Conservation (phyloP, 2,797 vertebrate species). For the Pteronotus mesoamericanus region DNA sequence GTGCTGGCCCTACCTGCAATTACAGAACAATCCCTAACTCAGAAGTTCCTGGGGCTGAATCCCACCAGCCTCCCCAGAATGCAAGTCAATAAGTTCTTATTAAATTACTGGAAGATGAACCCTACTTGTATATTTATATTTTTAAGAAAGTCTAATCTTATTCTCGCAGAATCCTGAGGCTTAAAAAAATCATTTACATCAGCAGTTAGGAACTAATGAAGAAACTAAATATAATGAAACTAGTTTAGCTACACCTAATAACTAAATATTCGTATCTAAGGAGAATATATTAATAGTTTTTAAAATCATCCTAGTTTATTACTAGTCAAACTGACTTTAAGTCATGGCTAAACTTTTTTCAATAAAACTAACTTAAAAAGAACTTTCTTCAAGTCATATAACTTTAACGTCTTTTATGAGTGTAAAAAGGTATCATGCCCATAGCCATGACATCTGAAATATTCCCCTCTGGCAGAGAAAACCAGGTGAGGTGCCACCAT, state of each 20-base stretch:
- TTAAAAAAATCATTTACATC: background rate
- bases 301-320: background rate
- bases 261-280: background rate
- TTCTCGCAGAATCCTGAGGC: background rate
- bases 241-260: background rate
- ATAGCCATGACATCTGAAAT: background rate
- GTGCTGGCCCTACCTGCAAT: background rate
- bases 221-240: constrained; percentile 11
- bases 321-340: background rate
- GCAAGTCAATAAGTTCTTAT: background rate
- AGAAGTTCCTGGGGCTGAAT: background rate
- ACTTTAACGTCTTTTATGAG: background rate
- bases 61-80: background rate
- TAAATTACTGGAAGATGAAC: background rate
- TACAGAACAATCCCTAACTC: background rate
- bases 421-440: background rate
- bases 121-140: background rate
- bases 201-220: background rate
- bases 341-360: background rate
- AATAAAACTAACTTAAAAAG: background rate
- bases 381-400: background rate
- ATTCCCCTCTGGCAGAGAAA: background rate
- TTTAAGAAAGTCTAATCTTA: background rate
- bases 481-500: background rate
- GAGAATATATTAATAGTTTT: background rate